These are phyloP conservation scores for Epizoanthus scotinus DNA, from an alignment of 92 coral and sea anemone species.

Conservation along the genomic window DNA sequence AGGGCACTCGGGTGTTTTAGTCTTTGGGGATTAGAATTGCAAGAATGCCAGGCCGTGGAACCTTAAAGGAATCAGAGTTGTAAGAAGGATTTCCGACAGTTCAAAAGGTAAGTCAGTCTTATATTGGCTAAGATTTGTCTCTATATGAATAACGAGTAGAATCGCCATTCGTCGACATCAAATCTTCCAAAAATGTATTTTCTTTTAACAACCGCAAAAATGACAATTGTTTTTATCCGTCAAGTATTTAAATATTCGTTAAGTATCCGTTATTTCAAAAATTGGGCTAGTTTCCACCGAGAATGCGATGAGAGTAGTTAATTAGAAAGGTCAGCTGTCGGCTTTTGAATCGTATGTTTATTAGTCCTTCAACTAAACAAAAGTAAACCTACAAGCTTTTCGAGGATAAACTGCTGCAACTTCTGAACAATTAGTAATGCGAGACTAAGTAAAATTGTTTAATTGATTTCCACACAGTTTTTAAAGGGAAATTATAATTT, in stretches of 20 bases:
- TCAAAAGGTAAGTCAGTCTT: constrained; percentile 9
- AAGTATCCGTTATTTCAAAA: not conserved
- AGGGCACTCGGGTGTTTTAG: constrained; percentile 21
- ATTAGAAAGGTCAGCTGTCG: constrained; percentile 28
- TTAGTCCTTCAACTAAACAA: not conserved
- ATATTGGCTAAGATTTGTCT: not conserved
- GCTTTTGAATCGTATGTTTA: not conserved
- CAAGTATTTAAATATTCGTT: not conserved
- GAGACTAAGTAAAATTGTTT: not conserved
- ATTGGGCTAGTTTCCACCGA: not conserved
- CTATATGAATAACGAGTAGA: not conserved
- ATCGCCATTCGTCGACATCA: not conserved
- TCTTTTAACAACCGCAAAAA: not conserved
- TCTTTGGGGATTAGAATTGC: constrained; percentile 19
- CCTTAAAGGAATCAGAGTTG: not conserved
- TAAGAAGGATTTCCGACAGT: not conserved
- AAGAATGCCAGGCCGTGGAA: constrained; percentile 29
- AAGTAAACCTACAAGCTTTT: not conserved
- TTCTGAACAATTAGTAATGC: not conserved
- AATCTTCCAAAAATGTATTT: not conserved
- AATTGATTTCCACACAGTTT: not conserved
- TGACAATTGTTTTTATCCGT: not conserved
- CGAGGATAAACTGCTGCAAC: no score
- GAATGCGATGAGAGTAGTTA: constrained; percentile 1
- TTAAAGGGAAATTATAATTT: no score